These are phyloP conservation scores for Poeciliopsis gracilis DNA, from an alignment of 2,797 vertebrate species.

Conservation along the genomic window DNA sequence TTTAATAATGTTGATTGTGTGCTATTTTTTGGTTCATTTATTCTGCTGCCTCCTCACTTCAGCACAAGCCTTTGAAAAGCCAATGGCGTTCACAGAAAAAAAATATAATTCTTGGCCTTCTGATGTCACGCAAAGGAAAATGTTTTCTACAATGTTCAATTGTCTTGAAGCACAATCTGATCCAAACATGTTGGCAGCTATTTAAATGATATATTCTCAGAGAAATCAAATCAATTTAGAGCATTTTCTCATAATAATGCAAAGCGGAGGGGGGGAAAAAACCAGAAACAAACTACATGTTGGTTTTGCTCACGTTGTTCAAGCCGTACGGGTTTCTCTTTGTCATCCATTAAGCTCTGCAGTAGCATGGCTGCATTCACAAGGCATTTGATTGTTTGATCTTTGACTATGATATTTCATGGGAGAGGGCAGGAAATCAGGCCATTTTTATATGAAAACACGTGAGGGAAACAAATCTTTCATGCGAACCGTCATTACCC, in stretches of 20 bases:
- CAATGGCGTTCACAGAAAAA: background rate
- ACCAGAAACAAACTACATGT: background rate
- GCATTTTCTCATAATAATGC: background rate
- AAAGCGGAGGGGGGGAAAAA: background rate
- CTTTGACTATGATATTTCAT: constrained; percentile 8
- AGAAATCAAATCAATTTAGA: background rate
- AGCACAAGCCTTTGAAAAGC: background rate
- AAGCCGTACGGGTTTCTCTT: background rate
- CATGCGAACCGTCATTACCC: constrained; percentile 42
- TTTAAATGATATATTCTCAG: background rate
- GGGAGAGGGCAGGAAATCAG: constrained; percentile 21
- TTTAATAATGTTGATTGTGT: background rate
- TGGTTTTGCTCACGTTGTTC: background rate
- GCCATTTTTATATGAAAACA: constrained; percentile 11
- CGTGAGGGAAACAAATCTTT: constrained; percentile 16
- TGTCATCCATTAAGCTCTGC: background rate
- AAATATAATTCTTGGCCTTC: background rate
- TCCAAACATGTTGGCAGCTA: constrained; percentile 1
- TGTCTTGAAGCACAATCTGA: constrained; percentile 1
- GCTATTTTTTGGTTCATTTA: background rate
- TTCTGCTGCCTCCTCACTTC: background rate
- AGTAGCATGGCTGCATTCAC: background rate
- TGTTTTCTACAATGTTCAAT: background rate
- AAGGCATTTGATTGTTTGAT: background rate
- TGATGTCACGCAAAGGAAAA: background rate